phyloP scores from a whole-genome alignment of 2,113 vertebrate species.

The Tragelaphus scriptus region DNA sequence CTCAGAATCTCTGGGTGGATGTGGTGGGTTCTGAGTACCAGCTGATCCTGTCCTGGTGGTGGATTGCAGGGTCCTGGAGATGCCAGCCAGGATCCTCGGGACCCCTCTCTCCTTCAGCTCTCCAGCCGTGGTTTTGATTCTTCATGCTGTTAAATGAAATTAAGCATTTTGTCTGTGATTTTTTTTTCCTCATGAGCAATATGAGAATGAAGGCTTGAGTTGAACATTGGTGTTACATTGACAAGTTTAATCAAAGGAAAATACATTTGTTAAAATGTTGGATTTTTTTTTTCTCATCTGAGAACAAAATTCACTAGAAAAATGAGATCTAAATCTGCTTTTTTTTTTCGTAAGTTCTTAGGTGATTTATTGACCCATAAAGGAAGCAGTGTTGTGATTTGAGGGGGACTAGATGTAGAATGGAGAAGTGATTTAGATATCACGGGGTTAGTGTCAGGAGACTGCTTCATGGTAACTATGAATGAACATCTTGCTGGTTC shows the following conservation, averaged over 20 bases:
- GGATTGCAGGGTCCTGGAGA: neutral
- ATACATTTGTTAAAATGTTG: neutral
- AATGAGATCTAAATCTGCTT: neutral
- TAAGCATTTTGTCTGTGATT: neutral
- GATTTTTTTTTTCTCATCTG: neutral
- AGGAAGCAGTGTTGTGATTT: neutral
- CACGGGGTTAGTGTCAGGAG: neutral
- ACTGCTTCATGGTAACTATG: neutral
- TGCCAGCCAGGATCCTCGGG: neutral
- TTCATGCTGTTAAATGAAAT: neutral
- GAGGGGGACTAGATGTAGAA: neutral
- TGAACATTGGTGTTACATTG: neutral
- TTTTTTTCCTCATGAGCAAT: neutral
- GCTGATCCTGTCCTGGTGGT: neutral
- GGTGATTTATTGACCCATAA: neutral
- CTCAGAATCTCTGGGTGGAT: rapidly evolving
- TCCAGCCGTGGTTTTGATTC: neutral
- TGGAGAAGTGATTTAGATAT: neutral
- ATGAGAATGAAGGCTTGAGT: neutral
- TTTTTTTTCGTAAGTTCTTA: neutral
- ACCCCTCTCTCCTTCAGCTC: neutral
- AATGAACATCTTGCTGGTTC: neutral
- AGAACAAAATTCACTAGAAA: neutral
- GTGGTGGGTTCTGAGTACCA: neutral
- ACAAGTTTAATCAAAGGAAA: neutral